Conservation (phyloP, 2,797 vertebrate genomes). For the Enteromius treurensis region DNA sequence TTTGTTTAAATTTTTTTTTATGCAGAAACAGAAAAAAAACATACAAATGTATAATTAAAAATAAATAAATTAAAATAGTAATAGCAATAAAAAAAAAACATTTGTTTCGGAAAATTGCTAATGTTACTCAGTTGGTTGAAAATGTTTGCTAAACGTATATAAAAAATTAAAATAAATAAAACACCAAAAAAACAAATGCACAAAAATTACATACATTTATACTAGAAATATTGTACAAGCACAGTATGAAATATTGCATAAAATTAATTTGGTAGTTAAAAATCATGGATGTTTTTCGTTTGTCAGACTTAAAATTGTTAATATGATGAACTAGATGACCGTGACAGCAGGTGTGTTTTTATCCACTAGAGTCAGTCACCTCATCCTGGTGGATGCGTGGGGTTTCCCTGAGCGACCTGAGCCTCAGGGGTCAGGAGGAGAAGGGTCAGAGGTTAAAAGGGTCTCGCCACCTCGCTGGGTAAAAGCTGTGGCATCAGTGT, state of each 20-base stretch:
- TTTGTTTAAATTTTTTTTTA: background rate
- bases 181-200: background rate
- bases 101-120: background rate
- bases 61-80: background rate
- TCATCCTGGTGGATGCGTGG: constrained; percentile 92
- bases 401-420: constrained; percentile 82
- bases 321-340: background rate
- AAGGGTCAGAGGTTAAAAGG: constrained; percentile 73
- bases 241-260: background rate
- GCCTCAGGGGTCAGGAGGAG: constrained; percentile 47
- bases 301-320: background rate
- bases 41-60: background rate
- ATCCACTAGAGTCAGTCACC: constrained; percentile 82
- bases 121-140: background rate
- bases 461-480: constrained; percentile 78
- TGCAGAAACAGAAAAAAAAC: too few relatives aligned
- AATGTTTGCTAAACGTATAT: background rate
- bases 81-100: background rate
- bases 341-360: background rate
- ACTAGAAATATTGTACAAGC: background rate
- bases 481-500: constrained; percentile 76
- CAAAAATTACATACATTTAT: background rate
- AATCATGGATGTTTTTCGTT: background rate
- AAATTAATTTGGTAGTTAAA: background rate
- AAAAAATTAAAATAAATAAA: background rate